Percentiles rank a stretch among this genome's conserved stretches.
Conservation (phyloP, 1,140 invertebrate genomes). For the Atta texana region DNA sequence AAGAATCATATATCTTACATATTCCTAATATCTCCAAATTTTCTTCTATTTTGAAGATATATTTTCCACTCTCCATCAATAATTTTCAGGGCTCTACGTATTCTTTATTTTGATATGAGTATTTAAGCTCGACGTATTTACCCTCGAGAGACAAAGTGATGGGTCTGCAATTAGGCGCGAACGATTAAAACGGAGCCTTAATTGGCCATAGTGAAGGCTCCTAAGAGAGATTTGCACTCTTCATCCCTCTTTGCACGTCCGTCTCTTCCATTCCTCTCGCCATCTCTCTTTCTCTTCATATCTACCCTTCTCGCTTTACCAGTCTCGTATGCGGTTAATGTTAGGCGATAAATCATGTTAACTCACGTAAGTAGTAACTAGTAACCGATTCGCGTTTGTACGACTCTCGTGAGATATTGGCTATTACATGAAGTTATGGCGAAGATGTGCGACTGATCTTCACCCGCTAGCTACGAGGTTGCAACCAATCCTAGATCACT, state of each 20-base stretch:
- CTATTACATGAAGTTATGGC: slow-evolving; percentile 83
- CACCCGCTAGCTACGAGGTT: slow-evolving; percentile 52
- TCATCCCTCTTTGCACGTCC: slow-evolving; percentile 63
- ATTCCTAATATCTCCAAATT: neutral
- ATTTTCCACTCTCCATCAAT: slow-evolving; percentile 40
- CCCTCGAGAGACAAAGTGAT: slow-evolving; percentile 83
- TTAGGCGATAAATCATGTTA: slow-evolving; percentile 83
- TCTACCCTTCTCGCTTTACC: slow-evolving; percentile 55
- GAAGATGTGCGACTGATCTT: slow-evolving; percentile 58
- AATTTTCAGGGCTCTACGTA: slow-evolving; percentile 64
- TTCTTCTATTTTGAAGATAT: neutral
- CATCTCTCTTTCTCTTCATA: slow-evolving; percentile 54
- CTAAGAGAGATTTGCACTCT: slow-evolving; percentile 78
- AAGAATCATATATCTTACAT: neutral
- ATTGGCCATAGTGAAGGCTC: slow-evolving; percentile 80
- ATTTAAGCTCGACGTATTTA: slow-evolving; percentile 75
- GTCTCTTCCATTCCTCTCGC: slow-evolving; percentile 14
- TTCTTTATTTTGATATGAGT: slow-evolving; percentile 68
- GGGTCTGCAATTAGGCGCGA: slow-evolving; percentile 82
- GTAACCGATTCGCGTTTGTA: slow-evolving; percentile 85
- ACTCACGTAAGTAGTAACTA: slow-evolving; percentile 83
- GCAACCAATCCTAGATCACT: slow-evolving; percentile 73
- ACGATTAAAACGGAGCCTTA: slow-evolving; percentile 84
- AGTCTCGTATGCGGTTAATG: slow-evolving; percentile 61
- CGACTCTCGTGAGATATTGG: slow-evolving; percentile 84